Base-by-base conservation (phyloP, 2,113 vertebrate species). In the Acrocephalus kingi region DNA sequence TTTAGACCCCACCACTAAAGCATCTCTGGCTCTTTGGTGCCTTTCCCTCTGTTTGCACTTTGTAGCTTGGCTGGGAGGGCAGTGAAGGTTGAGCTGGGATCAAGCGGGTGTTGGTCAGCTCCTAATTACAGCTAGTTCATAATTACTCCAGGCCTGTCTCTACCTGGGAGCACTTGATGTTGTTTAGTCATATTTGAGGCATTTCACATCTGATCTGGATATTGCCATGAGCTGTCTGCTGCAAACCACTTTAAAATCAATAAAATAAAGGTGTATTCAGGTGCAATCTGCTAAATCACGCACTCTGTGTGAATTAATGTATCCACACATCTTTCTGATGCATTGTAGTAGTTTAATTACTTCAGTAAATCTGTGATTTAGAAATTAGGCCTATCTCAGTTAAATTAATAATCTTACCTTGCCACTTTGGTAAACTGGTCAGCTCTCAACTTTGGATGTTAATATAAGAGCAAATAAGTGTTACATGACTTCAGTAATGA, bases 21-120 rank as follows among this genome's bases (percentile, higher is more conserved):
- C 2, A 1, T 37, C 11, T 24, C 35, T 0, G 3, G 21, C 11
- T 37, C 13, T 59, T 35, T 21, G 0, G 2, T 0, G 1, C 58
- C 62, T 79, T 87, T 27, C 31, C 31, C 17, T 30, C 10, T 3
- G 3, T 27, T 64, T 41, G 74, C 39, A 25, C 2, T 48, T 51
- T 55, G 73, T 22, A 24, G 31, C 25, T 63, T 76, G 43, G 23
- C 73, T 54, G 52, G 31, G 49, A 52, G 48, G 48, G 33, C 31
- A 45, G 45, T 23, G 66, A 18, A 52, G 48, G 66, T 18, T 82
- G 30, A 84, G 41, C 69, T 33, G 74, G 55, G 55, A 43, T 31
- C 16, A 48, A 33, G 49, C 23, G 9, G 15, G 20, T 1, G 1
- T 17, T 56, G 58, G 33, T 64, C 46, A 88, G n/a, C 12, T 12